Base-by-base conservation (phyloP, 2,888 invertebrate genomes). In the Lissonota sp. region DNA sequence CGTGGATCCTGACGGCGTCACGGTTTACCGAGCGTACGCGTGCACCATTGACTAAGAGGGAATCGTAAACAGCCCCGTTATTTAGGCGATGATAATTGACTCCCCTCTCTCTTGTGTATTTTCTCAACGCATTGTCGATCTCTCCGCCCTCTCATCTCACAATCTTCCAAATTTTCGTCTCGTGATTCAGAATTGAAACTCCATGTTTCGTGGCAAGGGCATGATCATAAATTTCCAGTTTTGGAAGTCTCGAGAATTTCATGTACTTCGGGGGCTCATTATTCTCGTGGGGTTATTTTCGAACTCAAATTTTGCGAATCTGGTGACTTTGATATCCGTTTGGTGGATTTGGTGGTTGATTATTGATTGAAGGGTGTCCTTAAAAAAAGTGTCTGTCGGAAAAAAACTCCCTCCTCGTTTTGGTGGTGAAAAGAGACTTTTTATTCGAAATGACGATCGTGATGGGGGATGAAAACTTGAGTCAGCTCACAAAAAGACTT, bases 21-120 rank as follows among this genome's bases (percentile, higher is more conserved):
- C 69, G 73, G 73, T 64, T 64, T 62, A 72, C 57, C 60, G 46
- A 62, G 42, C 26, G 63, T 46, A 60, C 53, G 63, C 44, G 67
- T 62, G 72, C 62, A 86, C 79, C 37, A 10, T 26, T 16, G 42
- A 7, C 58, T 53, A 62, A 75, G 44, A 44, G 82, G 86, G 84
- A 87, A 89, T 90, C 89, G 88, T 91, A 91, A 91, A 91, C 89
- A 90, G 86, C 84, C 85, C 87, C 84, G 87, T 89, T 90, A 90
- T 89, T 91, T 89, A 89, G 89, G 90, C 89, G 88, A 90, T 89
- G 89, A 89, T 91, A 90, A 91, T 90, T 89, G 90, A 91, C 88
- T 88, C 86, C 86, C 72, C 67, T 74, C 66, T 57, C 42, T 62
- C 62, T 42, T 62, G 46, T 55, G 66, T 64, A 84, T 84, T 80